phyloP scores from a whole-genome alignment of 1,140 invertebrate species.

The Drosophila bipectinata region DNA sequence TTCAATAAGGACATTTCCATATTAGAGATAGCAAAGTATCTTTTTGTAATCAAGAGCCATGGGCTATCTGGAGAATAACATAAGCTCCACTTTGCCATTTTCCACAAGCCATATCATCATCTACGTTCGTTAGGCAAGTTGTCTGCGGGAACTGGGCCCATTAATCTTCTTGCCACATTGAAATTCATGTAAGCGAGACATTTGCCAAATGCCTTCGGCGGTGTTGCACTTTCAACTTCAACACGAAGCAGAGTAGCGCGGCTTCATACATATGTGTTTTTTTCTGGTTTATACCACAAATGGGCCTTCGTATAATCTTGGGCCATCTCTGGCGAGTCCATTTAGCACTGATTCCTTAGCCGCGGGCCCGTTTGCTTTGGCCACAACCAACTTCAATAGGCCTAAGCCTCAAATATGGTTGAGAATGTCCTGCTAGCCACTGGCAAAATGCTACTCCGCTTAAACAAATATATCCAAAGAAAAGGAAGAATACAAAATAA shows the following conservation, averaged over 20 bases:
- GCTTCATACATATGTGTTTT: not conserved
- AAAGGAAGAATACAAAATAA: conserved; percentile 20
- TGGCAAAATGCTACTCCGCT: conserved; percentile 36
- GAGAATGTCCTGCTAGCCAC: conserved; percentile 22
- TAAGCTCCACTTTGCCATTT: conserved; percentile 26
- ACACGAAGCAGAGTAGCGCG: conserved; percentile 19
- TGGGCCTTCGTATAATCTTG: conserved; percentile 28
- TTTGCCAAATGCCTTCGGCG: conserved; percentile 36
- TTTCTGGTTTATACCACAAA: not conserved
- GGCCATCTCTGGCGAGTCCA: conserved; percentile 45
- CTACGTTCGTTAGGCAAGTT: conserved; percentile 22
- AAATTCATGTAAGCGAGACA: conserved; percentile 49
- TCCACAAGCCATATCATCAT: conserved; percentile 3
- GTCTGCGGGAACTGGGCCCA: conserved; percentile 51
- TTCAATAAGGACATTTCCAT: conserved; percentile 13
- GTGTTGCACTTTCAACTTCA: conserved; percentile 40
- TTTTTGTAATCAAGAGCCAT: conserved; percentile 18
- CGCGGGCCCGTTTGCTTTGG: conserved; percentile 57
- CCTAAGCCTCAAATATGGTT: conserved; percentile 27
- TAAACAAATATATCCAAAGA: conserved; percentile 43
- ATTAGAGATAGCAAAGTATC: conserved; percentile 1
- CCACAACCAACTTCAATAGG: conserved; percentile 52
- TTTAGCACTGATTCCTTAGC: conserved; percentile 51
- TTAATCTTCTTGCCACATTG: conserved; percentile 64
- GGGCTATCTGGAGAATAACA: conserved; percentile 21